These are phyloP conservation scores for Pipra filicauda DNA, from an alignment of 2,113 vertebrate genomes.

Conservation along the genomic window DNA sequence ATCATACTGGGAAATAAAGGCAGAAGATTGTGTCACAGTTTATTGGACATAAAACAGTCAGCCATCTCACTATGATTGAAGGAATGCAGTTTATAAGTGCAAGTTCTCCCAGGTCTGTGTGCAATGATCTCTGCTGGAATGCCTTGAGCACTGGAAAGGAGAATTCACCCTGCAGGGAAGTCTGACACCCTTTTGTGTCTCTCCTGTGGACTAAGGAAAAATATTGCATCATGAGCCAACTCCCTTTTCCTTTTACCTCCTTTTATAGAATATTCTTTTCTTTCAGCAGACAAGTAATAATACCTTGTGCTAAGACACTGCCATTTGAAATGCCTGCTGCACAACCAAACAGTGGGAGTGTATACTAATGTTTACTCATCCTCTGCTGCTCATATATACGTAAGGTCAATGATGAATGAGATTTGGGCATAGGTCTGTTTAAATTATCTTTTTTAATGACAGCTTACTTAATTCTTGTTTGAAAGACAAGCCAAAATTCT, in stretches of 20 bases:
- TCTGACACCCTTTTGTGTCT: background rate
- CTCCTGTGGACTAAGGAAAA: background rate
- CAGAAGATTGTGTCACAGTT: background rate
- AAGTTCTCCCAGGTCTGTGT: background rate
- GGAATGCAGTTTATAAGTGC: background rate
- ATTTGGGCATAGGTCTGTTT: background rate
- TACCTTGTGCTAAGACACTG: background rate
- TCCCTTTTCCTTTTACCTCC: background rate
- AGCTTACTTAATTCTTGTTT: background rate
- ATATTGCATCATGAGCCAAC: background rate
- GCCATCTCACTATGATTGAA: background rate
- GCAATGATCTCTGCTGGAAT: background rate
- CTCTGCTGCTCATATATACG: background rate
- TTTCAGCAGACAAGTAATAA: background rate
- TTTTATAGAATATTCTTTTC: background rate
- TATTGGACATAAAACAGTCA: background rate
- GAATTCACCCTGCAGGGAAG: background rate
- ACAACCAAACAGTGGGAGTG: background rate
- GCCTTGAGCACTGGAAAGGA: background rate
- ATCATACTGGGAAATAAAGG: constrained; percentile 6
- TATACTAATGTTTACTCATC: background rate
- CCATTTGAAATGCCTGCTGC: background rate
- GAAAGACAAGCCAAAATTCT: constrained; percentile 11
- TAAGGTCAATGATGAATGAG: background rate
- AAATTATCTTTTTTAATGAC: background rate